A percentile compares a stretch with the other conserved stretches of the same genome.
Conservation (phyloP, 2,888 invertebrate species). For the Eupithecia abbreviata region DNA sequence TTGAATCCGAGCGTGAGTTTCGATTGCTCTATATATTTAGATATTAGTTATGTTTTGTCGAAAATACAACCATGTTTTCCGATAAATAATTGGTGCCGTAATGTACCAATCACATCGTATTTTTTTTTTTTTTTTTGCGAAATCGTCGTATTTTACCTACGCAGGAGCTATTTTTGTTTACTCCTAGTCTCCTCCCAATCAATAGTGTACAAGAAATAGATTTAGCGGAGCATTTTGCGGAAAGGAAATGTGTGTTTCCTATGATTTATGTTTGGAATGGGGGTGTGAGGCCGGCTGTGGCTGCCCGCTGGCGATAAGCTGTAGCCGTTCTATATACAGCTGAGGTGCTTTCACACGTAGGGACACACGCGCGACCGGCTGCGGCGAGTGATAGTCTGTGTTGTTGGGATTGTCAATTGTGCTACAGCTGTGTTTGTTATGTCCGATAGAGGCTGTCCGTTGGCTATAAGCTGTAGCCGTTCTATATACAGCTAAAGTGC, state of each 20-base stretch:
- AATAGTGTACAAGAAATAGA: conserved; percentile 70
- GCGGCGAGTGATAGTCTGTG: background rate
- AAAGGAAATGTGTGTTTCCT: conserved; percentile 80
- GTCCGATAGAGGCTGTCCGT: conserved; percentile 70
- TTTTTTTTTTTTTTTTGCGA: too few species aligned
- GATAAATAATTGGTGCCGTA: too few species aligned
- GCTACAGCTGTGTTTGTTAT: background rate
- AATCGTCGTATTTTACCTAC: background rate
- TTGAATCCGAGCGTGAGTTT: too few species aligned
- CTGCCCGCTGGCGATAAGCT: conserved; percentile 80
- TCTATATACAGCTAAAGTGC: conserved; percentile 54
- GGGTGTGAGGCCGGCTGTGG: conserved; percentile 68
- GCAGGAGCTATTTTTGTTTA: conserved; percentile 1
- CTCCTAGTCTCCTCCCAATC: conserved; percentile 48
- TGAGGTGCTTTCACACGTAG: conserved; percentile 11
- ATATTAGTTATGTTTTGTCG: too few species aligned
- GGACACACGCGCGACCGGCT: background rate
- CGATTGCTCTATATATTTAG: too few species aligned
- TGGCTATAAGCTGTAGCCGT: conserved; percentile 79
- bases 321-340: conserved; percentile 67
- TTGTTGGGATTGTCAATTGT: background rate
- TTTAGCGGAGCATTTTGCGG: conserved; percentile 73
- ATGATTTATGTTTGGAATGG: conserved; percentile 80
- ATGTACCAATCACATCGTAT: too few species aligned
- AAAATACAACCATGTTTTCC: too few species aligned